Base-by-base conservation (phyloP, 2,797 vertebrate genomes). In the Falco biarmicus region DNA sequence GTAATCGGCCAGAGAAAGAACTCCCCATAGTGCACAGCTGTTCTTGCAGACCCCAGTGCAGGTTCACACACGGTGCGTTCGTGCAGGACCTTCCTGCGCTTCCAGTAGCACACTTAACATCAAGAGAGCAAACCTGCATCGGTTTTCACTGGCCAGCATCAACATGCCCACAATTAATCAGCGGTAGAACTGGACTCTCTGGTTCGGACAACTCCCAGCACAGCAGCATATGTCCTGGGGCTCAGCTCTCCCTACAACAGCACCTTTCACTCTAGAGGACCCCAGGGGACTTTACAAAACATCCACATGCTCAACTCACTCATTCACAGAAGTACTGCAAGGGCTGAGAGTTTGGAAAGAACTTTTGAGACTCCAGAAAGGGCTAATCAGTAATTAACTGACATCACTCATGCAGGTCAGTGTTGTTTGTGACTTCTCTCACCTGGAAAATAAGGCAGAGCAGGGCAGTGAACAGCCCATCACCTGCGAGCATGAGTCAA, bases 371-470 rank as follows among this genome's bases (percentile, higher is more conserved):
- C 90, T 95, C 93, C 95, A 97, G 96, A 95, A 92, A 96, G 96
- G 92, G 95, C 95, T 97, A 97, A 96, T 92, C 93, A 96, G 96
- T 95, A 96, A 96, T 95, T 95, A 95, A 97, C 94, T 95, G 95
- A 94, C 94, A 96, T 95, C 96, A 94, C 95, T 96, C 93, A 96
- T 95, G 96, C 94, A 94, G 94, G 90, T 93, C 96, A 96, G 94
- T 93, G 94, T 54, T 95, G 94, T 95, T 95, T 96, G 96, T 95
- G 92, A 96, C 94, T 95, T 96, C 96, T 96, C 95, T 95, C 96
- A 97, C 96, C 96, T 97, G 96, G 94, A 97, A 97, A 96, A 96
- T 96, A 96, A 97, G 96, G 96, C 95, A 97, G 96, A 97, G 96
- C 96, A 96, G 96, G 95, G 96, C 96, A 95, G 92, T 96, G 96